These are phyloP conservation scores for Battus philenor DNA, from an alignment of 1,140 invertebrate genomes.

Conservation along the genomic window DNA sequence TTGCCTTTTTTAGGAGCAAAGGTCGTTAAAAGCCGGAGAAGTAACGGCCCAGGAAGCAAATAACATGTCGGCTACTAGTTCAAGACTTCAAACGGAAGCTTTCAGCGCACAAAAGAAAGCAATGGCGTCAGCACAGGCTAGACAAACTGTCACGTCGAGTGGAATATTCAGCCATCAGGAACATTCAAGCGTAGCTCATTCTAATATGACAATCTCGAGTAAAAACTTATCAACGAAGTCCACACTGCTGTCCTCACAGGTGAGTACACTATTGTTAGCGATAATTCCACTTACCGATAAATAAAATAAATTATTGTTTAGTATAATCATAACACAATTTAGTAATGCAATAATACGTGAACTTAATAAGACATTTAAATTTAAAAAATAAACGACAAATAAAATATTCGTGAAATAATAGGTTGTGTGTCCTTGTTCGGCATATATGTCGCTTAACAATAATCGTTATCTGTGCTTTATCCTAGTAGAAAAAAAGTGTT, in stretches of 20 bases:
- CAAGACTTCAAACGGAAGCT: constrained; percentile 89
- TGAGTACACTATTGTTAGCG: too few species aligned
- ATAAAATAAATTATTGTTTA: neutral
- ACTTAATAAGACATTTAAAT: too few species aligned
- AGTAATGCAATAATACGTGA: too few species aligned
- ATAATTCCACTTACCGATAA: neutral
- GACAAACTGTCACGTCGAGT: constrained; percentile 86
- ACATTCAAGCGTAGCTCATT: constrained; percentile 83
- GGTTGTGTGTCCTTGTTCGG: too few species aligned
- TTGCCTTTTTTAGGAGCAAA: constrained; percentile 81
- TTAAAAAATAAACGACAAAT: too few species aligned
- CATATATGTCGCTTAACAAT: too few species aligned
- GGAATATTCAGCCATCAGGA: constrained; percentile 89
- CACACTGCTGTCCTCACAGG: constrained; percentile 78
- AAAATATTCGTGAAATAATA: too few species aligned
- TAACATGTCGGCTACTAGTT: constrained; percentile 85
- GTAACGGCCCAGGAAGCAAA: constrained; percentile 89
- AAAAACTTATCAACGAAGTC: constrained; percentile 84
- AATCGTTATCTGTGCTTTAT: too few species aligned
- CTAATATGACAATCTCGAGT: constrained; percentile 85
- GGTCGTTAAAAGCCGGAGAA: constrained; percentile 88
- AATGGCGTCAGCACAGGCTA: constrained; percentile 88
- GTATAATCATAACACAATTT: too few species aligned
- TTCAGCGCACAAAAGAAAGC: constrained; percentile 91
- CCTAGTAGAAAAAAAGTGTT: too few species aligned